A percentile compares a stretch with the other conserved stretches of the same genome.
Evolutionary conservation across 1,140 invertebrate species (phyloP).

Genomic region (Nasonia vitripennis): DNA sequence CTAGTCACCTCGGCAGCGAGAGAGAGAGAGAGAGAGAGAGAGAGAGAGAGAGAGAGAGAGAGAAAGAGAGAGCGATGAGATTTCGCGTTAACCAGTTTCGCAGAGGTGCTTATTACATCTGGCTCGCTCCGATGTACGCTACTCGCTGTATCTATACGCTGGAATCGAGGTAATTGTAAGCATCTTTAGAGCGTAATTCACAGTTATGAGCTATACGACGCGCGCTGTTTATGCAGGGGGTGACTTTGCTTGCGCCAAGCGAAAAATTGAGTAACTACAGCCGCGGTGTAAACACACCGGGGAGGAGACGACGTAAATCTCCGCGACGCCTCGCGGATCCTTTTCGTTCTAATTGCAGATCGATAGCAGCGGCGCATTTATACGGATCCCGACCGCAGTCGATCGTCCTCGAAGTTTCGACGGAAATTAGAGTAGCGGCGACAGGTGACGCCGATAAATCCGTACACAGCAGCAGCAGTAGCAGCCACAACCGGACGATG

Average conservation of each 20-base stretch:
- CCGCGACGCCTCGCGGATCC: not conserved
- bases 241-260: not conserved
- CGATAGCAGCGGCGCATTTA: not conserved
- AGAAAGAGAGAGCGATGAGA: not conserved
- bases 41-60: too few species aligned
- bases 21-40: too few species aligned
- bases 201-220: not conserved
- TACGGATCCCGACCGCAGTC: not conserved
- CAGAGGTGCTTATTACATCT: constrained; percentile 16
- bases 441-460: constrained; percentile 11
- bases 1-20: not conserved
- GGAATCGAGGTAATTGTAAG: constrained; percentile 3
- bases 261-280: not conserved
- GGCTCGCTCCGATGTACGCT: not conserved
- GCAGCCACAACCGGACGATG: not conserved
- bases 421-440: constrained; percentile 16
- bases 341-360: not conserved
- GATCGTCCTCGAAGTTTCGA: not conserved
- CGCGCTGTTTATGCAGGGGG: not conserved
- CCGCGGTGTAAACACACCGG: not conserved
- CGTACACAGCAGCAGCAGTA: not conserved
- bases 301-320: not conserved
- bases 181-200: constrained; percentile 14
- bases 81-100: constrained; percentile 35
- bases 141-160: not conserved